phyloP scores from a whole-genome alignment of 2,797 vertebrate species.

The Streptopelia turtur region DNA sequence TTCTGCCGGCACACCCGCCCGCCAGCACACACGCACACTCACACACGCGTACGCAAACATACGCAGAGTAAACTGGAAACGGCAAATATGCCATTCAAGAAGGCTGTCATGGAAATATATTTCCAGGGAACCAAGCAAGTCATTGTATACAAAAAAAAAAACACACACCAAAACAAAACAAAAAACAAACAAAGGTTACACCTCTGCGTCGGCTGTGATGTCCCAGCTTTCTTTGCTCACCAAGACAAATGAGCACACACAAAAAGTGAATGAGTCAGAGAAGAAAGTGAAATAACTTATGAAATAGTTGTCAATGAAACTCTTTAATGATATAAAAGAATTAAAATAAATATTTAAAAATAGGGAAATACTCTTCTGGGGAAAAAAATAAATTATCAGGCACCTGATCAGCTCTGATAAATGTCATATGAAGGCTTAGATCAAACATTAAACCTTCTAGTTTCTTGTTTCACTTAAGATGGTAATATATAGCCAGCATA shows the following conservation, averaged over 20 bases:
- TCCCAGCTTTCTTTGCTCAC: not conserved
- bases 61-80: slow-evolving; percentile 13
- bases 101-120: slow-evolving; percentile 54
- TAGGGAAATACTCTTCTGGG: not conserved
- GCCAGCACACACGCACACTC: not conserved
- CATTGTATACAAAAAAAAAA: not conserved
- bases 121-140: not conserved
- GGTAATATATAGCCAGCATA: not conserved
- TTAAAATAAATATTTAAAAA: not conserved
- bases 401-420: not conserved
- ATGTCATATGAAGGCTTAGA: not conserved
- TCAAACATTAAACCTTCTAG: slow-evolving; percentile 25
- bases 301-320: not conserved
- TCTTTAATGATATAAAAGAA: not conserved
- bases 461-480: not conserved
- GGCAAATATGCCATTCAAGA: slow-evolving; percentile 58
- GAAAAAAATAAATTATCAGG: not conserved
- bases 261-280: not conserved
- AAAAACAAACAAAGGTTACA: not conserved
- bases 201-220: not conserved
- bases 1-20: not conserved
- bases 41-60: not conserved
- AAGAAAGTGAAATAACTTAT: not conserved
- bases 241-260: not conserved
- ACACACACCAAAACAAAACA: too few relatives aligned